A percentile compares a stretch with the other conserved stretches of the same genome.
Conservation (phyloP, 1,140 invertebrate species). For the Conopomorpha cramerella region DNA sequence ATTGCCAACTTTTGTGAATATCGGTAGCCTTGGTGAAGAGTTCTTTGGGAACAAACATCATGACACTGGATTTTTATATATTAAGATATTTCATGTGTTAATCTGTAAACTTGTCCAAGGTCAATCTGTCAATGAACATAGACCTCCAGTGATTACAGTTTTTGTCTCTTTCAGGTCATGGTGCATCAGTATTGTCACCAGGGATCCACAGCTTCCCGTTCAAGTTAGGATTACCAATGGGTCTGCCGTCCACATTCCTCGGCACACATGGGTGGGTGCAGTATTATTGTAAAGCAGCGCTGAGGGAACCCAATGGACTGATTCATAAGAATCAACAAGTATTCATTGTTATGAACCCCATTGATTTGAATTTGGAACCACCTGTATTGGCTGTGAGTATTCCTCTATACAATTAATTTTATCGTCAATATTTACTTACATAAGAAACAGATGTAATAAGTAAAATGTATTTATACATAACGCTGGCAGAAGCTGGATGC, state of each 20-base stretch:
- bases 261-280: conserved; percentile 96
- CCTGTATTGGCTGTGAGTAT: conserved; percentile 81
- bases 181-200: conserved; percentile 83
- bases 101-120: too few species aligned
- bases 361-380: conserved; percentile 91
- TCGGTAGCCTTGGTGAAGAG: too few species aligned
- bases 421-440: neutral
- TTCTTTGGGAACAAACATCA: too few species aligned
- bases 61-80: too few species aligned
- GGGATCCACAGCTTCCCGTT: conserved; percentile 96
- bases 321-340: conserved; percentile 96
- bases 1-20: too few species aligned
- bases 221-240: conserved; percentile 87
- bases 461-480: too few species aligned
- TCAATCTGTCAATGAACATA: too few species aligned
- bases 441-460: too few species aligned
- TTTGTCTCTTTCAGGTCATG: conserved; percentile 66
- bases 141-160: too few species aligned
- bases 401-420: conserved; percentile 1
- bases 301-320: conserved; percentile 86
- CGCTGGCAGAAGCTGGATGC: too few species aligned
- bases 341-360: conserved; percentile 95
- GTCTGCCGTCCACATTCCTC: conserved; percentile 89
- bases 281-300: conserved; percentile 90
- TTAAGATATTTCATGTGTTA: too few species aligned